Conservation (phyloP, 2,888 invertebrate species). For the Orchestes rusci region DNA sequence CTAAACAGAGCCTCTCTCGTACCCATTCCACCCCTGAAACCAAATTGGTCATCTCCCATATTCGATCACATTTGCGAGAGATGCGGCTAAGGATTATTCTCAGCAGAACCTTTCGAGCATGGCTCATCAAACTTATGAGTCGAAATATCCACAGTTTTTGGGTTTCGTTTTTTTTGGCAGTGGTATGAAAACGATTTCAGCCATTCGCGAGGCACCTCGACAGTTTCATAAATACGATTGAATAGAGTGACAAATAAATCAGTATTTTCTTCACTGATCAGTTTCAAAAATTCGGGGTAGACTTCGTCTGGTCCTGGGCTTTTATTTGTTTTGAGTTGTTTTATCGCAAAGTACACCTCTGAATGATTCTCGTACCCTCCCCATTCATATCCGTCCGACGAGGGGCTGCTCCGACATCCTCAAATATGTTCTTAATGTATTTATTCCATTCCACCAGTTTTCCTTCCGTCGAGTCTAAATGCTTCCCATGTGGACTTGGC, state of each 20-base stretch:
- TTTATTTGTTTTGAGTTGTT: too few relatives aligned
- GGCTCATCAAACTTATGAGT: conserved; percentile 2
- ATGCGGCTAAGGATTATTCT: background rate
- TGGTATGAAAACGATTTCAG: background rate
- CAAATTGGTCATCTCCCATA: background rate
- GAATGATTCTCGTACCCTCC: too few relatives aligned
- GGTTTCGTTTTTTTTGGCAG: background rate
- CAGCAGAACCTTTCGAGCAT: background rate
- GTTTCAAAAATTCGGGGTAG: too few relatives aligned
- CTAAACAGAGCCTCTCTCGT: background rate
- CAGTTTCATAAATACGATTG: background rate
- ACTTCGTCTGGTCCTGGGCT: too few relatives aligned
- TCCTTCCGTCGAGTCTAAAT: too few relatives aligned
- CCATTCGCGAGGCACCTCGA: background rate
- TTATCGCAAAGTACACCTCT: too few relatives aligned
- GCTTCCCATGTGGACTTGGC: too few relatives aligned
- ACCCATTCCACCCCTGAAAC: background rate
- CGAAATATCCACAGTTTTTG: background rate
- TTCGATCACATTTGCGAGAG: background rate
- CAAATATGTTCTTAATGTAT: too few relatives aligned
- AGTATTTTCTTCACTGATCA: too few relatives aligned
- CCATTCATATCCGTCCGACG: too few relatives aligned
- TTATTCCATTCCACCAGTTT: too few relatives aligned
- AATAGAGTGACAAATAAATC: background rate
- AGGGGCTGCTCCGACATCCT: too few relatives aligned